Conservation (phyloP, 2,888 invertebrate species). For the Argyresthia goedartella region DNA sequence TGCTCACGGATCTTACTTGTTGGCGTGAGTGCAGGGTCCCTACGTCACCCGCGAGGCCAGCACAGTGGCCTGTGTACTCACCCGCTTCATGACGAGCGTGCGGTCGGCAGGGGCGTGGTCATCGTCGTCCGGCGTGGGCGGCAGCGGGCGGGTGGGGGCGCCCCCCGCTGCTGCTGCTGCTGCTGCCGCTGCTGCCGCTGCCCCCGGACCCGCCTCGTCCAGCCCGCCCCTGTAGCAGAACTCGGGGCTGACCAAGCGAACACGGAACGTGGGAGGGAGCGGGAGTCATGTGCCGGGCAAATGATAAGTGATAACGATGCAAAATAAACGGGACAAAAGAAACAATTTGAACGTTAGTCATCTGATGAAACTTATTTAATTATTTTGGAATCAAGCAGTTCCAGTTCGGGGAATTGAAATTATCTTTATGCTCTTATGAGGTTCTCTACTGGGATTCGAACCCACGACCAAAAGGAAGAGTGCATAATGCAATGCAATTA, state of each 20-base stretch:
- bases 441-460: too few species aligned
- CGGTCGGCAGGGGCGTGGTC: constrained; percentile 84
- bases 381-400: too few species aligned
- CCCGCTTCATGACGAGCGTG: constrained; percentile 93
- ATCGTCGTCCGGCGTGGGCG: constrained; percentile 95
- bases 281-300: too few species aligned
- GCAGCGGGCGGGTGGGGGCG: constrained; percentile 92
- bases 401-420: too few species aligned
- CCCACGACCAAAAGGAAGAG: too few species aligned
- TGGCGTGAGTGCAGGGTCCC: constrained; percentile 48
- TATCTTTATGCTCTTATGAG: too few species aligned
- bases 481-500: too few species aligned
- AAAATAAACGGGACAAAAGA: background rate
- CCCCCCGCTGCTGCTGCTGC: constrained; percentile 67
- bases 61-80: constrained; percentile 60
- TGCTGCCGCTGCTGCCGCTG: too few species aligned
- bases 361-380: too few species aligned
- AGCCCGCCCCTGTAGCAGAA: constrained; percentile 85
- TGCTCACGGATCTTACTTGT: constrained; percentile 64
- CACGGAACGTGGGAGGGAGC: constrained; percentile 17
- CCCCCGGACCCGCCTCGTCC: constrained; percentile 45
- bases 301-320: constrained; percentile 5
- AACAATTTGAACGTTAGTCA: too few species aligned
- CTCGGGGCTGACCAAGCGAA: constrained; percentile 78
- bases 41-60: background rate